Percentiles rank a stretch among this genome's conserved stretches.
Conservation (phyloP, 1,140 invertebrate species). For the Hypsibius dujardini region DNA sequence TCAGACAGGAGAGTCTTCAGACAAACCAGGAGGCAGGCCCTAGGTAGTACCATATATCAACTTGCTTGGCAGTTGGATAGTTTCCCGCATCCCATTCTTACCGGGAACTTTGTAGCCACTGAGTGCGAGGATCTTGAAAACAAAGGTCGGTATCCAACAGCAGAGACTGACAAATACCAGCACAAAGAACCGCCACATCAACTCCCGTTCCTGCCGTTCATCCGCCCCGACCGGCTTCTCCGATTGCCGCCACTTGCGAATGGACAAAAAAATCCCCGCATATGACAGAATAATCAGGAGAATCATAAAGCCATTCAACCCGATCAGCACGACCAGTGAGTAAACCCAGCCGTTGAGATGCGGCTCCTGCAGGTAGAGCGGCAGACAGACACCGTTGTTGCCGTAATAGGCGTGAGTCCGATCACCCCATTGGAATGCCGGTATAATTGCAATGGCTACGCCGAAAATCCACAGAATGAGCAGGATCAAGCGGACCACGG, state of each 20-base stretch:
- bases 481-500: not conserved
- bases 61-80: too few relatives aligned
- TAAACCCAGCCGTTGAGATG: slow-evolving; percentile 15
- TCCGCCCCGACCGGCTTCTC: not conserved
- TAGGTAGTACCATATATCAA: too few relatives aligned
- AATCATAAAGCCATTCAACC: slow-evolving; percentile 7
- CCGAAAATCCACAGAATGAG: not conserved
- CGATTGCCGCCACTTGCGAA: not conserved
- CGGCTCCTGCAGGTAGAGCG: slow-evolving; percentile 51
- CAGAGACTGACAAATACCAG: slow-evolving; percentile 4
- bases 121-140: not conserved
- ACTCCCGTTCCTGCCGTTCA: not conserved
- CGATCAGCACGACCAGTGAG: not conserved
- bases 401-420: slow-evolving; percentile 42
- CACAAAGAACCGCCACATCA: slow-evolving; percentile 8
- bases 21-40: too few relatives aligned
- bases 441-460: not conserved
- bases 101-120: slow-evolving; percentile 13
- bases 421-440: slow-evolving; percentile 1
- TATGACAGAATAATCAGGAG: not conserved
- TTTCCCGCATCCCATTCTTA: not conserved
- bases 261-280: not conserved
- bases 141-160: slow-evolving; percentile 13
- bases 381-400: slow-evolving; percentile 50
- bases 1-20: too few relatives aligned